Percentiles rank a stretch among this genome's conserved stretches.
These are phyloP conservation scores for Blomia tropicalis DNA, from an alignment of 2,888 invertebrate genomes.

Conservation along the genomic window DNA sequence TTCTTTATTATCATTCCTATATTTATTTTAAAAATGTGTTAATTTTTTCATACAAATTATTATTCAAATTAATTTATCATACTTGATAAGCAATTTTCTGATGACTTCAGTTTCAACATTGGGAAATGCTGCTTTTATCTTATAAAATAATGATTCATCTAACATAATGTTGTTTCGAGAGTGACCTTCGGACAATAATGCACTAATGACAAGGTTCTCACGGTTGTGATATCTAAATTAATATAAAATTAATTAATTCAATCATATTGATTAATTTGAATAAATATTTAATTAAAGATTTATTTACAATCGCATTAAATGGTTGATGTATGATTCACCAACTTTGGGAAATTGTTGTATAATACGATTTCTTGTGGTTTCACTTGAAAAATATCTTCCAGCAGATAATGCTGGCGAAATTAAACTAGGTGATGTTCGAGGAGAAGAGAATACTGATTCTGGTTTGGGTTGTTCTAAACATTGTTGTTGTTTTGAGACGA, in stretches of 20 bases:
- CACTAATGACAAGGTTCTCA: conserved; percentile 78
- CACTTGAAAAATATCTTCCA: not conserved
- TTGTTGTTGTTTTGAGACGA: not conserved
- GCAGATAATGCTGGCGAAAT: conserved; percentile 25
- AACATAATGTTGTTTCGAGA: conserved; percentile 19
- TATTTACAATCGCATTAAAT: conserved; percentile 20
- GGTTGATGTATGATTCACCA: conserved; percentile 20
- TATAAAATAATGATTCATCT: conserved; percentile 30
- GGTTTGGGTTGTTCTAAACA: no score
- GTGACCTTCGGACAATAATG: conserved; percentile 79
- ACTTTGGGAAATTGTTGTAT: conserved; percentile 24
- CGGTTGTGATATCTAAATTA: conserved; percentile 66
- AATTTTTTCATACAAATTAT: not conserved
- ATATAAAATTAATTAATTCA: not conserved
- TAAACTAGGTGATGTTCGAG: no score
- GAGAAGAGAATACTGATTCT: no score
- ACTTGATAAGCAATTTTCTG: conserved; percentile 28
- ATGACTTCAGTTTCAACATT: conserved; percentile 29
- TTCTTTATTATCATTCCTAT: conserved; percentile 30
- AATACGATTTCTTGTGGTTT: conserved; percentile 8
- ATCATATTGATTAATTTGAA: not conserved
- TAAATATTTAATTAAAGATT: not conserved
- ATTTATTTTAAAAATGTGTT: not conserved
- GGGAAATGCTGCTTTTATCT: conserved; percentile 30
- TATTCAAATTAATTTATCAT: conserved; percentile 9